Conservation (phyloP, 2,888 invertebrate species). For the Drosophila birchii region DNA sequence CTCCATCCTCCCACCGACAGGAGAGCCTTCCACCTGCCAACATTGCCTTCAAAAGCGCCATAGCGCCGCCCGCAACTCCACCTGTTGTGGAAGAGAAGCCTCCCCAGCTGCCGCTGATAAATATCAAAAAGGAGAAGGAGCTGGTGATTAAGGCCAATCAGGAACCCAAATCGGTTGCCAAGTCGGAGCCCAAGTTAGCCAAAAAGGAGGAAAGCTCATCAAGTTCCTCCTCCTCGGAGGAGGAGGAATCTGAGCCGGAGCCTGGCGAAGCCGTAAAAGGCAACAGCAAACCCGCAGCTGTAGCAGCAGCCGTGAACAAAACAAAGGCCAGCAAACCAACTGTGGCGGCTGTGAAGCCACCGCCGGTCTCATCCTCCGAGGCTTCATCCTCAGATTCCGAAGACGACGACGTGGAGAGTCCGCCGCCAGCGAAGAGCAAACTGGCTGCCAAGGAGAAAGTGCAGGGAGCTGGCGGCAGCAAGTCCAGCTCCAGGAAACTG, state of each 20-base stretch:
- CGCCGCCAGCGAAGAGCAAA: constrained; percentile 33
- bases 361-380: constrained; percentile 45
- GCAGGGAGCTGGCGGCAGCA: background rate
- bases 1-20: constrained; percentile 8
- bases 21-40: constrained; percentile 24
- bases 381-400: constrained; percentile 52
- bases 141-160: constrained; percentile 4
- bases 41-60: background rate
- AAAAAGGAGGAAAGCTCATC: background rate
- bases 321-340: constrained; percentile 23
- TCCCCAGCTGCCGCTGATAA: constrained; percentile 27
- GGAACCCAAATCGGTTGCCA: constrained; percentile 15
- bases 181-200: background rate
- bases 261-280: constrained; percentile 27
- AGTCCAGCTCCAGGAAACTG: constrained; percentile 33
- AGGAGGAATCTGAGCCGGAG: constrained; percentile 23
- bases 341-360: background rate
- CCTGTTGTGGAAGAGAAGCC: constrained; percentile 3
- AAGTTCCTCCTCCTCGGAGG: constrained; percentile 18
- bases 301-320: background rate
- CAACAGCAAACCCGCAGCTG: constrained; percentile 1
- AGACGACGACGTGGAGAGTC: constrained; percentile 48
- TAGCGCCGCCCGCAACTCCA: background rate
- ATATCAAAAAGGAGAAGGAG: constrained; percentile 60
- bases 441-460: constrained; percentile 29